Evolutionary conservation across 2,113 vertebrate genomes (phyloP).

Genomic region (Boulengeromyrus knoepffleri): DNA sequence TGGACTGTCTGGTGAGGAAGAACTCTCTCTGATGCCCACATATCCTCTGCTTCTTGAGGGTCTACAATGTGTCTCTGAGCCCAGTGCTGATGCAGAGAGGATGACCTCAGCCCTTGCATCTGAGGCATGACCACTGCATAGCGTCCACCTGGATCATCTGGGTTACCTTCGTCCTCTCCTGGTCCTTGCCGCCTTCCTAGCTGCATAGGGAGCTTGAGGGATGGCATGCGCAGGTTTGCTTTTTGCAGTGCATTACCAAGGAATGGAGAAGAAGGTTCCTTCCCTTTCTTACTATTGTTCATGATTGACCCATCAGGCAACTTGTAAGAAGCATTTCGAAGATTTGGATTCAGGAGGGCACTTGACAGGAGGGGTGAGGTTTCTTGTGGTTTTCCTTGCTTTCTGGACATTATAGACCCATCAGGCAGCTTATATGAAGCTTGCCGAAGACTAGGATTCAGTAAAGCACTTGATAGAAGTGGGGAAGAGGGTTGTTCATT

Average conservation of each 20-base stretch:
- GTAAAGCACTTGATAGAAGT: conserved; percentile 49
- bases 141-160: conserved; percentile 53
- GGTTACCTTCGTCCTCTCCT: neutral
- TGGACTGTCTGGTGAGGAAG: conserved; percentile 55
- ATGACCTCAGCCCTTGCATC: conserved; percentile 64
- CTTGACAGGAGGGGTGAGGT: conserved; percentile 44
- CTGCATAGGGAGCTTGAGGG: conserved; percentile 43
- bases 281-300: conserved; percentile 30
- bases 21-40: conserved; percentile 63
- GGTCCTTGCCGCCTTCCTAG: conserved; percentile 9
- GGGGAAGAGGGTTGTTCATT: conserved; percentile 31
- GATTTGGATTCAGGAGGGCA: conserved; percentile 41
- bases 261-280: conserved; percentile 34
- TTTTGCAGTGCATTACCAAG: conserved; percentile 40
- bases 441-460: conserved; percentile 49
- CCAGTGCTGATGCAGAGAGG: conserved; percentile 61
- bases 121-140: conserved; percentile 85
- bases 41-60: conserved; percentile 53
- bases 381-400: conserved; percentile 31
- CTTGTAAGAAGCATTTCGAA: conserved; percentile 45
- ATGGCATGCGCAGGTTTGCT: conserved; percentile 42
- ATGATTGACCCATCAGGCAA: conserved; percentile 47
- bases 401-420: conserved; percentile 51
- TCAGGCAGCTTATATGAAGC: conserved; percentile 55
- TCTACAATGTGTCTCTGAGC: conserved; percentile 51